Evolutionary conservation across 2,113 vertebrate genomes (phyloP), one percentile per base, ranked within the genome.

Genomic region (Cyprinodon tularosa): DNA sequence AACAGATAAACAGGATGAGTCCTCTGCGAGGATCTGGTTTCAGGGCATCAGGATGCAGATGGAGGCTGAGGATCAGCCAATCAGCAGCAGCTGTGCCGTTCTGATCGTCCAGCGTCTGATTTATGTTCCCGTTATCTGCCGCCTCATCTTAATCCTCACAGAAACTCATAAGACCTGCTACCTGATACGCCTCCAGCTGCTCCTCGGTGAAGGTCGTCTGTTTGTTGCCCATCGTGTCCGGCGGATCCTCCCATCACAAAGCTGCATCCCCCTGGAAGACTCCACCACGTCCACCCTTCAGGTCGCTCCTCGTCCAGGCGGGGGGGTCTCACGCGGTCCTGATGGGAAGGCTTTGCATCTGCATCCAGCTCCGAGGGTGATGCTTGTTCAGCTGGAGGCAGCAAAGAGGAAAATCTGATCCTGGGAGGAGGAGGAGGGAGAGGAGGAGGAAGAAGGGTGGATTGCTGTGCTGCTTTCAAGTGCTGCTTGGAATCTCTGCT

Each of bases 141-240:
- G 36, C 47, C 64, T 62, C 67, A 57, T 39, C 62, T 38, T 36
- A 64, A 59, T 3, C 50, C 62, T 20, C 2, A 40, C 12, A 38
- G 12, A 62, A 36, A 36, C 37, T 72, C 17, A 67, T 40, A 15
- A 29, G 20, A 3, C 40, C 62, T 7, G 66, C 70, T 92, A 97
- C 96, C 96, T 97, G 96, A 75, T 95, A 97, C 66, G 96, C 96
- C 82, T 97, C 96, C 83, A 97, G 94, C 93, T 97, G 96, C 94
- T 97, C 96, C 80, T 96, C 96, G 83, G 96, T 97, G 95, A 97
- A 97, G 92, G 96, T 97, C 59, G 96, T 97, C 91, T 97, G 96
- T 90, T 97, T 97, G 95, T 97, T 97, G 84, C 96, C 96, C 96
- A 97, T 97, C 91, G 92, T 96, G 93, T 80, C 86, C 82, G 84